phyloP scores from a whole-genome alignment of 2,113 vertebrate genomes.

The Lepus timidus region DNA sequence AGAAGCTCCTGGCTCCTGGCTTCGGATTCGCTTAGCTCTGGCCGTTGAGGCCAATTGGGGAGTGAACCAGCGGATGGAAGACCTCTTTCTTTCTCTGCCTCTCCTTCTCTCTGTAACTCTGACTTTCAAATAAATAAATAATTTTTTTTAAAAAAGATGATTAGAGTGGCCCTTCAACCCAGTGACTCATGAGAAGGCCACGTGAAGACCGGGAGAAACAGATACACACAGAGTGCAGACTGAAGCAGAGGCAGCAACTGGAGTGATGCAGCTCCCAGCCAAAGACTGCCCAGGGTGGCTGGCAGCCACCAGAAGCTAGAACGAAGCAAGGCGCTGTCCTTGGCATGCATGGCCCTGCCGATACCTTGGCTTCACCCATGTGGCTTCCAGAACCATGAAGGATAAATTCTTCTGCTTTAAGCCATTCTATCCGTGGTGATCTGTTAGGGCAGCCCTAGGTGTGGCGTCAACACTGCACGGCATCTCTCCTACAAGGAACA shows the following conservation, averaged over 20 bases:
- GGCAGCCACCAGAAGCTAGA: neutral
- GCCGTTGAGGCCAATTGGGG: too few relatives aligned
- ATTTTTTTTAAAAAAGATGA: neutral
- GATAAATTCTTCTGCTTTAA: too few relatives aligned
- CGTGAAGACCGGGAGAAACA: neutral
- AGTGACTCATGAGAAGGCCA: neutral
- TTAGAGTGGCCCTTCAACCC: neutral
- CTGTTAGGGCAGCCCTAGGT: too few relatives aligned
- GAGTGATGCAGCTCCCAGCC: neutral
- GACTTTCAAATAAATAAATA: too few relatives aligned
- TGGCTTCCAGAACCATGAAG: neutral
- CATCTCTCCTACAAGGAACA: neutral
- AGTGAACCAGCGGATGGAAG: too few relatives aligned
- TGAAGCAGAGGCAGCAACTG: neutral
- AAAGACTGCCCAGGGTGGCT: neutral
- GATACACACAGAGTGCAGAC: neutral
- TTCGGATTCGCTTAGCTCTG: too few relatives aligned
- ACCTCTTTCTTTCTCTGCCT: too few relatives aligned
- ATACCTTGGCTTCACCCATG: neutral
- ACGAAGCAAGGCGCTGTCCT: neutral
- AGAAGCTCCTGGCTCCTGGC: too few relatives aligned
- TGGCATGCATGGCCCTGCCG: neutral
- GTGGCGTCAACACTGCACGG: neutral
- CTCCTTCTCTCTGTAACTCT: too few relatives aligned
- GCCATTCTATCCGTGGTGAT: too few relatives aligned